Base-by-base conservation (phyloP, 2,888 invertebrate genomes). In the Drosophila koepferae region DNA sequence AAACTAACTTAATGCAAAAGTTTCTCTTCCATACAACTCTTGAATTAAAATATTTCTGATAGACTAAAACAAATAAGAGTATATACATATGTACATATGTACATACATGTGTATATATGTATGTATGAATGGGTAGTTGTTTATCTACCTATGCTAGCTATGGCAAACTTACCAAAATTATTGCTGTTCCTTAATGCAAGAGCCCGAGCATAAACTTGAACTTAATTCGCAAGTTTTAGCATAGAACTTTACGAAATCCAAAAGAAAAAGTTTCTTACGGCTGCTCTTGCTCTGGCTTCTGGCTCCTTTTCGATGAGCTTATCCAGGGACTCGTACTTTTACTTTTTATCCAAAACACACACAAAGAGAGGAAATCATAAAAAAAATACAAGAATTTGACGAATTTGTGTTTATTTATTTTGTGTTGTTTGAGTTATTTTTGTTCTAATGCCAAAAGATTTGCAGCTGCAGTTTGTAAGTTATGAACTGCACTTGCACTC, bases 391-490 rank as follows among this genome's bases (percentile, higher is more conserved):
- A 10, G 23, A 66, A 78, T 44, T 48, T 67, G 18, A 58, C 28
- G 28, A 28, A 41, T 41, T 41, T 34, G 16, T 34, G 10, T 46
- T 28, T 40, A 16, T 65, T 28, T 41, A 31, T 18, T 14, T 46
- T 43, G 31, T 49, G 23, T 4, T 36, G 41, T 43, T 64, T 10
- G 34, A 58, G 48, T 64, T 69, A n/a, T 40, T 55, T 46, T 87
- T 87, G 82, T 89, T 79, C 70, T 67, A 89, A 82, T 76, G 79
- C 77, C 78, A 61, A 38, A 68, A 67, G 63, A 82, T 84, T 73
- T 89, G 76, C 71, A 84, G 55, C 76, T 77, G 61, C 77, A 82
- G 85, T 80, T 88, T 90, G 81, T 83, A 66, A 66, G 66, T 82
- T 56, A 23, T 58, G 67, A 55, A 65, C 28, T 72, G 80, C 84